Evolutionary conservation across 2,888 invertebrate species (phyloP), one percentile per base, ranked within the genome.

Genomic region (Eucriotettix oculatus): DNA sequence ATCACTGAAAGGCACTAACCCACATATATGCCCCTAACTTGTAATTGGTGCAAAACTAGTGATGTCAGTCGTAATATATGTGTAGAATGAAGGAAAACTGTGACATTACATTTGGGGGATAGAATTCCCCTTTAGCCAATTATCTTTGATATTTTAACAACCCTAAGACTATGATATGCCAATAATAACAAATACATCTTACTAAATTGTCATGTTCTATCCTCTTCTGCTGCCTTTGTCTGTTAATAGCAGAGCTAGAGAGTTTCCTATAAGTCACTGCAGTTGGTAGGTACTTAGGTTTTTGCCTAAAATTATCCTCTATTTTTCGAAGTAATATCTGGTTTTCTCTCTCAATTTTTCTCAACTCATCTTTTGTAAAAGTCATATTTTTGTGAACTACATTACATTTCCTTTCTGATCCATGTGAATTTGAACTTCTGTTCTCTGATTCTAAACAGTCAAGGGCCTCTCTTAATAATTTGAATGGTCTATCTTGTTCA

Each of bases 171-270:
- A 29, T 29, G 29, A 29, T 7, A 29, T 29, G 7, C 7, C 29
- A 5, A 29, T 29, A 29, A 29, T 29, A 5, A 29, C 29, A 29
- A 29, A 29, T 29, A 29, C 29, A 7, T 29, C 71, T 64, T 70
- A 79, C 79, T 74, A 75, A 68, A 67, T 79, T 79, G 62, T 78
- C 78, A 62, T 70, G 69, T 63, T 78, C 76, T 64, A 79, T 78
- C 65, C 73, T 71, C 60, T 70, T 70, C 62, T 78, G 78, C 29
- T 76, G 71, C 63, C 70, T 73, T 60, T 69, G 71, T 54, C 79
- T 70, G 65, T 78, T 78, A 53, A 79, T 73, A 14, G 77, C 76
- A 43, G 78, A 76, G 42, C 71, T 73, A 54, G 72, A 68, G 5
- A 66, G 55, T 61, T 67, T 67, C 1, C 64, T 62, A 16, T 66